Conservation (phyloP, 1,140 invertebrate species). For the Triops cancriformis region DNA sequence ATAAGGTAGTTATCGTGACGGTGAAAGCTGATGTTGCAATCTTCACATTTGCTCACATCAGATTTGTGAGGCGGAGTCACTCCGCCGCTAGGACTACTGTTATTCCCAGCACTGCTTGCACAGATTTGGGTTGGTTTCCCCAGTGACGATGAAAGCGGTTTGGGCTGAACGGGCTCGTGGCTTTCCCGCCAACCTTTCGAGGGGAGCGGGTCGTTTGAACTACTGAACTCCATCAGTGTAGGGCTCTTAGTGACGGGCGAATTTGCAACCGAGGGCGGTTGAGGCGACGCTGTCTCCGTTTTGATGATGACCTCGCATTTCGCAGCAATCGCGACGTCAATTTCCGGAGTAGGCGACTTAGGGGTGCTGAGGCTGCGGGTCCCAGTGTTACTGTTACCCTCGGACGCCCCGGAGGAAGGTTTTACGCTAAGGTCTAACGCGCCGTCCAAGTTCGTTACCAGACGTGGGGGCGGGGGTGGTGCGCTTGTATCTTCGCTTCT, state of each 20-base stretch:
- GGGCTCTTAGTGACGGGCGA: not conserved
- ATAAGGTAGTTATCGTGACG: constrained; percentile 89
- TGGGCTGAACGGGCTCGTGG: constrained; percentile 18
- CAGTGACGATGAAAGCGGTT: constrained; percentile 27
- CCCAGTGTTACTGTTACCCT: not conserved
- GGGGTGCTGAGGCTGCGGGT: not conserved
- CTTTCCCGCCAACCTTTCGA: not conserved
- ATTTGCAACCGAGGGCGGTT: not conserved
- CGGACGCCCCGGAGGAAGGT: not conserved
- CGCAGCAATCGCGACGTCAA: not conserved
- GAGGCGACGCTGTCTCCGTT: not conserved
- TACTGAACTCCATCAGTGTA: not conserved
- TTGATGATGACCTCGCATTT: not conserved
- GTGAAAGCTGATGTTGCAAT: constrained; percentile 95
- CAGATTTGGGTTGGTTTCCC: constrained; percentile 36
- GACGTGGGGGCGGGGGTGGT: not conserved
- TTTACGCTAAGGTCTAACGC: not conserved
- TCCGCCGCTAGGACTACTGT: constrained; percentile 29
- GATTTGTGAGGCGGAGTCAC: constrained; percentile 40
- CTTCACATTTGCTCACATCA: constrained; percentile 80
- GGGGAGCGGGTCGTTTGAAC: not conserved
- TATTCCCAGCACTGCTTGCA: constrained; percentile 45
- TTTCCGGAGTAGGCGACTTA: not conserved
- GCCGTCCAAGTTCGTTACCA: not conserved
- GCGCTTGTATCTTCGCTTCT: not conserved